Evolutionary conservation across 2,797 vertebrate species (phyloP).

Genomic region (Podargus strigoides): DNA sequence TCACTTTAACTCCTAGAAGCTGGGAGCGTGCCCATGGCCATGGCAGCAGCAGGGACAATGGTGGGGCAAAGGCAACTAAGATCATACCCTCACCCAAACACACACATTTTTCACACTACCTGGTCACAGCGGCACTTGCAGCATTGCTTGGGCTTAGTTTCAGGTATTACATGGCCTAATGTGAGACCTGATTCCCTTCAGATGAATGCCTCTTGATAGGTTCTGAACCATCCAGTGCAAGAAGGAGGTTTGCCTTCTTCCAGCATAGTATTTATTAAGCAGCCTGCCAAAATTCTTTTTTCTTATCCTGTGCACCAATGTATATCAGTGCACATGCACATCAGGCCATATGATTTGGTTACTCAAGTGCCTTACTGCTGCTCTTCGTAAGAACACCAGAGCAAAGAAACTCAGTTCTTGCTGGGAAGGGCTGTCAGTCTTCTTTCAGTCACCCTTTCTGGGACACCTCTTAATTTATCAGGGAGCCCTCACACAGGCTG

Average conservation of each 20-base stretch:
- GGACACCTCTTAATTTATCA: neutral
- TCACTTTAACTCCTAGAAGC: neutral
- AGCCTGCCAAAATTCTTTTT: neutral
- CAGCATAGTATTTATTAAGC: neutral
- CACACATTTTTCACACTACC: neutral
- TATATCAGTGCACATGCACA: neutral
- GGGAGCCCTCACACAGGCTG: neutral
- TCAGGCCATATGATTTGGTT: neutral
- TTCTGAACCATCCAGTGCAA: neutral
- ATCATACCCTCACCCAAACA: neutral
- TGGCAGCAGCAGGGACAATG: neutral
- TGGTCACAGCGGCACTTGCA: neutral
- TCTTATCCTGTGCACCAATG: neutral
- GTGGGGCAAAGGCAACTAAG: neutral
- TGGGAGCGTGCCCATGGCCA: neutral
- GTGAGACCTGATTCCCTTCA: neutral
- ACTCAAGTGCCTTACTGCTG: neutral
- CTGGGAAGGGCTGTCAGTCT: neutral
- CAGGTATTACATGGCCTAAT: neutral
- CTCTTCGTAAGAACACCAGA: neutral
- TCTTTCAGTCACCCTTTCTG: neutral
- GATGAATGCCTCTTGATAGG: neutral
- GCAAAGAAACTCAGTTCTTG: neutral
- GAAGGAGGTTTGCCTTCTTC: neutral
- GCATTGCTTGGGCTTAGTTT: neutral